Conservation (phyloP, 1,140 invertebrate species). For the Physella acuta region DNA sequence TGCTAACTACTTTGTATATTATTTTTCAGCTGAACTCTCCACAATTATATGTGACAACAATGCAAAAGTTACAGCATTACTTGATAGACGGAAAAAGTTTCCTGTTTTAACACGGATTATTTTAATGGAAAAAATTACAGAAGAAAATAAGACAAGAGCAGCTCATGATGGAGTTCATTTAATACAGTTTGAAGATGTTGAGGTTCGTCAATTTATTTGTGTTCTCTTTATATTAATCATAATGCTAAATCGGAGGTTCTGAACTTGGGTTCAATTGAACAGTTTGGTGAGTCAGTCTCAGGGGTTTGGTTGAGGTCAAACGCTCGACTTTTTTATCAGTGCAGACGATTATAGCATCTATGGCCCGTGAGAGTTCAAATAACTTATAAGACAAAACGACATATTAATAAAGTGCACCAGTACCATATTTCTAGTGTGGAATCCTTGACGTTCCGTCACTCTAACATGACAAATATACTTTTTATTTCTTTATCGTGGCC, state of each 20-base stretch:
- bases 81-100: constrained; percentile 75
- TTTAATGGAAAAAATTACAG: constrained; percentile 73
- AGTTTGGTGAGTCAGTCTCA: not conserved
- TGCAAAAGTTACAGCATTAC: constrained; percentile 73
- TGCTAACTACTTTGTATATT: not conserved
- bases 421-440: too few species aligned
- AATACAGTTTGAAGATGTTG: constrained; percentile 82
- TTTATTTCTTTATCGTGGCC: too few species aligned
- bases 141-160: constrained; percentile 76
- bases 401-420: too few species aligned
- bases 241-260: too few species aligned
- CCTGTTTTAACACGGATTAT: constrained; percentile 81
- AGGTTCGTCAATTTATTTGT: constrained; percentile 58
- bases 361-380: not conserved
- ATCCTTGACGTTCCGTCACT: too few species aligned
- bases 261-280: not conserved
- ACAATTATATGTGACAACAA: constrained; percentile 86
- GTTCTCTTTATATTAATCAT: not conserved
- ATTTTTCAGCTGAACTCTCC: constrained; percentile 47
- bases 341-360: not conserved
- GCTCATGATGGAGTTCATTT: constrained; percentile 80
- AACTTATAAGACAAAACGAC: too few species aligned
- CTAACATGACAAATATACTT: too few species aligned
- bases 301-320: not conserved
- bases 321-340: not conserved